Base-by-base conservation (phyloP, 2,113 vertebrate species). In the Lepidothrix coronata region DNA sequence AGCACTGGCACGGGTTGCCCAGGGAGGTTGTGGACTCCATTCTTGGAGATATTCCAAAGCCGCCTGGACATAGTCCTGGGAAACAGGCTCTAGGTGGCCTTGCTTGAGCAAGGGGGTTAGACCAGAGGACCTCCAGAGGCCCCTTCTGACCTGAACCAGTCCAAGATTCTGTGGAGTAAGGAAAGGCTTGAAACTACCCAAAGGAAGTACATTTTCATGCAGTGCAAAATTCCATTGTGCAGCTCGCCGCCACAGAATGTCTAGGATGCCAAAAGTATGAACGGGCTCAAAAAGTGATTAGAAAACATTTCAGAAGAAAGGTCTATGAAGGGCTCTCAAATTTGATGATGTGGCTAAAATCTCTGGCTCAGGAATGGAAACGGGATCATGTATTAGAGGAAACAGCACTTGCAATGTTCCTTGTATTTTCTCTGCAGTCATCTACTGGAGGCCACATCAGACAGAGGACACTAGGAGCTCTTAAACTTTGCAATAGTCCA, bases 341-440 rank as follows among this genome's bases (percentile, higher is more conserved):
- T 12, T 33, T 77, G 31, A 43, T 67, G 75, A 88, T 55, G 68
- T 17, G 35, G 63, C 61, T 73, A 63, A 61, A 72, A 58, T 6
- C 24, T 86, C 46, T 27, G 39, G 33, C 59, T 92, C 59, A 43
- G 67, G 75, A 92, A 90, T n/a, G 21, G 44, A 80, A 88, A 54
- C 0, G 1, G 51, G 72, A 73, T 66, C 14, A 17, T 0, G 2
- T 41, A 46, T 31, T 19, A 30, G 49, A 58, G 54, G n/a, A 88
- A 95, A 57, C 5, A 33, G 41, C 33, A 28, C 27, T 76, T 90
- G 57, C 43, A 49, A 49, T 3, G 3, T 46, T 90, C 37, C 25
- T 4, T 54, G 19, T 48, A 61, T 73, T 78, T 91, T 68, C 54
- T 58, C 51, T 76, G 27, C 20, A 46, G 54, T 80, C 23, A 30